Evolutionary conservation across 2,797 vertebrate genomes (phyloP), one percentile per base, ranked within the genome.

Genomic region (Acanthopagrus latus): DNA sequence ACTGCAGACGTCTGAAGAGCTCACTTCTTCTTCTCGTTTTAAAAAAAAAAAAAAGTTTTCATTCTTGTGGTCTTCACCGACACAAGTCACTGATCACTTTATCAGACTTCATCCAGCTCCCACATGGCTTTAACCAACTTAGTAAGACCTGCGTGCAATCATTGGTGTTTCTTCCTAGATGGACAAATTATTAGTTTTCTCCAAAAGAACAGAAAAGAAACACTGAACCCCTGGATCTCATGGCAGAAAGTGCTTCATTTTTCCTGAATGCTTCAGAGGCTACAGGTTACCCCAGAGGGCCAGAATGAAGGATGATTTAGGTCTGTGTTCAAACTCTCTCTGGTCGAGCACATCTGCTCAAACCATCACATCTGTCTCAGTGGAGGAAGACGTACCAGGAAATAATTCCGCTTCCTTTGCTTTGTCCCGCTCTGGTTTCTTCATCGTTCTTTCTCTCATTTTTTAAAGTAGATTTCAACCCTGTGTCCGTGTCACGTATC

Each of bases 351-450:
- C 89, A 91, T 92, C 90, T 92, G 91, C 74, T 85, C 63, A 74
- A 91, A 62, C 64, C 64, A 91, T 92, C 85, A 83, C 81, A 52
- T 80, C 62, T 52, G 87, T 82, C 88, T 88, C 88, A n/a, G 74
- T 0, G 84, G 90, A 89, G 73, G 83, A 87, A 86, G 68, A 79
- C 41, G 0, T 62, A 80, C 65, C 59, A 79, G 83, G 67, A 86
- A 83, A 81, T 76, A 57, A 50, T 69, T 76, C 60, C 23, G 57
- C 65, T 65, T 90, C 82, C 74, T 86, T 69, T 56, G 62, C 63
- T 55, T 73, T 27, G 14, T 65, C 60, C 57, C 13, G 7, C 74
- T 77, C 77, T 85, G 80, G 71, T 64, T 82, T 86, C 78, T 21
- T 67, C 78, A 77, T 89, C 73, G 50, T 58, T 51, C 70, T 54